phyloP scores from a whole-genome alignment of 2,888 invertebrate genomes.

The Allophyes oxyacanthae region DNA sequence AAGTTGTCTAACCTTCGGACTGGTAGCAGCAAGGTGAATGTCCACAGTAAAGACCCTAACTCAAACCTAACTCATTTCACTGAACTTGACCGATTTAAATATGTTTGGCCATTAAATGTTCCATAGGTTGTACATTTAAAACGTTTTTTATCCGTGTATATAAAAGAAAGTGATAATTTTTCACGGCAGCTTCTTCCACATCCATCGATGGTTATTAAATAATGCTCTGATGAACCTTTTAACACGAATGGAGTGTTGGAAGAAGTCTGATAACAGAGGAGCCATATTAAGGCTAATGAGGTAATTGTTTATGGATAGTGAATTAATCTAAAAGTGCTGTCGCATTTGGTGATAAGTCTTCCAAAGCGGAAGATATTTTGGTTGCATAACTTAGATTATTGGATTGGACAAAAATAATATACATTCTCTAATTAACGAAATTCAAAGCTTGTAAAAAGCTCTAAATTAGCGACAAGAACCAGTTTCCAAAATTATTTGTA shows the following conservation, averaged over 20 bases:
- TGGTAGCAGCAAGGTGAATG: constrained; percentile 50
- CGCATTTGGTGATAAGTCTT: not conserved
- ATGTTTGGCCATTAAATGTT: too few species aligned
- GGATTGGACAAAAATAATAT: not conserved
- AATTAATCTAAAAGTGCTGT: not conserved
- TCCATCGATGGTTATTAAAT: too few species aligned
- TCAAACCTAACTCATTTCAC: constrained; percentile 41
- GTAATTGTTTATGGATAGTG: not conserved
- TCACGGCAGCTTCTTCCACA: not conserved
- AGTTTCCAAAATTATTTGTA: constrained; percentile 24
- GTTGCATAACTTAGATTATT: not conserved
- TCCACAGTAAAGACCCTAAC: constrained; percentile 41
- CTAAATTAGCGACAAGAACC: constrained; percentile 13
- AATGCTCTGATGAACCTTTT: too few species aligned
- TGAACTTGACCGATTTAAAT: constrained; percentile 34
- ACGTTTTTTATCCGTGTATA: too few species aligned
- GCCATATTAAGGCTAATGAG: too few species aligned
- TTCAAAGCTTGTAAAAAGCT: not conserved
- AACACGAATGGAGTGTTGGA: too few species aligned
- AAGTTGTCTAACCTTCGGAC: constrained; percentile 46
- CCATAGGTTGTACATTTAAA: too few species aligned
- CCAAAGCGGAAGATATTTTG: not conserved
- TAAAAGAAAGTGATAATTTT: too few species aligned
- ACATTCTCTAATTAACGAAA: not conserved
- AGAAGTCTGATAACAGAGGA: too few species aligned